Percentiles rank a stretch among this genome's conserved stretches.
phyloP scores from a whole-genome alignment of 2,797 vertebrate species.

The Pogoniulus pusillus region DNA sequence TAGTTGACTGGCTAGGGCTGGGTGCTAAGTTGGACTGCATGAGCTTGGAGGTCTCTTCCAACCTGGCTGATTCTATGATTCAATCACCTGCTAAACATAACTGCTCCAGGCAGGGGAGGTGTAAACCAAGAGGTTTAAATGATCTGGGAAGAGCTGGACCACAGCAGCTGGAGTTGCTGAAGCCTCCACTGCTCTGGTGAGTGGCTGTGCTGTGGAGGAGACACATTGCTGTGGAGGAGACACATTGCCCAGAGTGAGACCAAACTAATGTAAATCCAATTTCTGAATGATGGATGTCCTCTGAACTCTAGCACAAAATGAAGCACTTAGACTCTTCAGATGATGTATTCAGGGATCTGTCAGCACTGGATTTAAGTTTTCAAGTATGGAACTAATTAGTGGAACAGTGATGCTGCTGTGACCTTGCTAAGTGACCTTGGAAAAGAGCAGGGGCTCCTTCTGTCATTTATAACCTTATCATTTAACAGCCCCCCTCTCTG shows the following conservation, averaged over 20 bases:
- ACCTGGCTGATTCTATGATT: too few species aligned
- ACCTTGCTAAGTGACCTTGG: not conserved
- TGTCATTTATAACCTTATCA: not conserved
- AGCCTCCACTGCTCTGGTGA: rapidly evolving
- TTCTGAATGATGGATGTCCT: not conserved
- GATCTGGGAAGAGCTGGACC: not conserved
- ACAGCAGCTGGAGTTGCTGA: not conserved
- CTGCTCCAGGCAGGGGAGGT: not conserved
- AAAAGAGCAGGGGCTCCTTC: not conserved
- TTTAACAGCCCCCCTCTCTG: not conserved
- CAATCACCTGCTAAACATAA: not conserved
- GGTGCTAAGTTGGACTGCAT: too few species aligned
- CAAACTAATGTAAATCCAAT: not conserved
- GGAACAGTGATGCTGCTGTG: not conserved
- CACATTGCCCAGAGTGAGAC: not conserved
- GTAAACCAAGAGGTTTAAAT: not conserved
- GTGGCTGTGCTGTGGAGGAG: rapidly evolving
- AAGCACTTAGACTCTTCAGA: not conserved
- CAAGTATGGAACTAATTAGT: not conserved
- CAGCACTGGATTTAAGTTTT: not conserved
- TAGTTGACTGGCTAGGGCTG: too few species aligned
- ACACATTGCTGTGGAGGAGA: rapidly evolving
- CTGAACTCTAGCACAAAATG: not conserved
- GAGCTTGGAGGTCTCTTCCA: too few species aligned
- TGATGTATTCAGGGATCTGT: not conserved